Evolutionary conservation across 2,113 vertebrate genomes (phyloP).

Genomic region (Thermophis baileyi): DNA sequence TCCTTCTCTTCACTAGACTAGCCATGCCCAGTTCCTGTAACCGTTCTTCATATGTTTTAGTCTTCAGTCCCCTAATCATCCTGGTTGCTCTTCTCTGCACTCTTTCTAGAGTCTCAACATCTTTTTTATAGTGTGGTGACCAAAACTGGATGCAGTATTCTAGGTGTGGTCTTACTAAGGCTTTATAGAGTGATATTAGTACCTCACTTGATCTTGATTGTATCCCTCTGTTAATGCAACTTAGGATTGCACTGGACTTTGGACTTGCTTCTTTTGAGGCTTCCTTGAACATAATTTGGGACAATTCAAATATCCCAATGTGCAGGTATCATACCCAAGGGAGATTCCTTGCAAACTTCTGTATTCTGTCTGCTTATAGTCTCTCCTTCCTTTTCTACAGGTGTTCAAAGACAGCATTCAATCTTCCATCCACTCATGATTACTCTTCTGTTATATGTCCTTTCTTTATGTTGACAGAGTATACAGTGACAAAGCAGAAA

Average conservation of each 20-base stretch:
- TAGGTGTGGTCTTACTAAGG: too few species aligned
- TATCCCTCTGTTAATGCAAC: too few species aligned
- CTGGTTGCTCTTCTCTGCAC: too few species aligned
- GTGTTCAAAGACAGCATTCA: not conserved
- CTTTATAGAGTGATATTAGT: too few species aligned
- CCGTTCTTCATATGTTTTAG: too few species aligned
- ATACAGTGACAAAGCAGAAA: slow-evolving; percentile 1
- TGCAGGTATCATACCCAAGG: not conserved
- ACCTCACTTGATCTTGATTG: too few species aligned
- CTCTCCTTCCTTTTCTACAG: not conserved
- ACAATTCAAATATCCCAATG: not conserved
- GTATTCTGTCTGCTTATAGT: not conserved
- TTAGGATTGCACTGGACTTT: not conserved
- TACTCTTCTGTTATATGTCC: not conserved
- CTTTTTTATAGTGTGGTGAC: too few species aligned
- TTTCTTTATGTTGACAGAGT: not conserved
- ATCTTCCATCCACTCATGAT: not conserved
- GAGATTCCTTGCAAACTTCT: not conserved
- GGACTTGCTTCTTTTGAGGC: not conserved
- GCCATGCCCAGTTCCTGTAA: too few species aligned
- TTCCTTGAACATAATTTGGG: not conserved
- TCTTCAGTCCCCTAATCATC: too few species aligned
- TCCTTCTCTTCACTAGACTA: too few species aligned
- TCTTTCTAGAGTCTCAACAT: too few species aligned
- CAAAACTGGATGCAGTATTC: too few species aligned